Percentiles rank a stretch among this genome's conserved stretches.
These are phyloP conservation scores for Linepithema humile DNA, from an alignment of 1,140 invertebrate genomes.

Conservation along the genomic window DNA sequence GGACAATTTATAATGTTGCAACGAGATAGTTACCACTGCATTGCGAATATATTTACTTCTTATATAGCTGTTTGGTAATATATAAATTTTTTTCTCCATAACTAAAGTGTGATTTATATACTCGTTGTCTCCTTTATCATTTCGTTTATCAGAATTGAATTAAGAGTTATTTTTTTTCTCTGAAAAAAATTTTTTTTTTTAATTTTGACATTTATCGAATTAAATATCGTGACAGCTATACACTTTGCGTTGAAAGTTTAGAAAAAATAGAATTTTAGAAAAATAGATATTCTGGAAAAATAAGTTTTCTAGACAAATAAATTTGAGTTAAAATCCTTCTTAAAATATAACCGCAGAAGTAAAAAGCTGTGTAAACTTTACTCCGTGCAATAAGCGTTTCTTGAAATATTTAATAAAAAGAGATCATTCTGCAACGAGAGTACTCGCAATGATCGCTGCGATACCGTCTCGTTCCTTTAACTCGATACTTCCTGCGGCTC, in stretches of 20 bases:
- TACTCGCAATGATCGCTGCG: background rate
- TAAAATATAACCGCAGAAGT: background rate
- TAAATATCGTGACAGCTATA: too few species aligned
- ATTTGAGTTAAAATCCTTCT: background rate
- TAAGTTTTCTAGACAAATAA: background rate
- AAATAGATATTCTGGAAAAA: background rate
- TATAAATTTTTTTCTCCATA: background rate
- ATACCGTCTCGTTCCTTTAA: constrained; percentile 37
- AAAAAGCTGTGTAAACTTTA: background rate
- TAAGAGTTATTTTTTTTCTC: background rate
- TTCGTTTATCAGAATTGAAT: too few species aligned
- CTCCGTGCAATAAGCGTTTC: background rate
- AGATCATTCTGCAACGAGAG: background rate
- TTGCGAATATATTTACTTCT: background rate
- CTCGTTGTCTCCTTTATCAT: too few species aligned
- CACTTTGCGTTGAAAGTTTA: too few species aligned
- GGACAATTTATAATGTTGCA: background rate
- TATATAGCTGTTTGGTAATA: background rate
- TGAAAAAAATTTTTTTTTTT: background rate
- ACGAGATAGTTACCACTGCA: background rate
- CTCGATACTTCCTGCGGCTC: constrained; percentile 34
- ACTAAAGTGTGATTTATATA: background rate
- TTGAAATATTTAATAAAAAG: background rate
- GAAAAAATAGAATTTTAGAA: background rate
- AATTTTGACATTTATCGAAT: too few species aligned